phyloP scores from a whole-genome alignment of 2,113 vertebrate genomes.

The Pandion haliaetus region DNA sequence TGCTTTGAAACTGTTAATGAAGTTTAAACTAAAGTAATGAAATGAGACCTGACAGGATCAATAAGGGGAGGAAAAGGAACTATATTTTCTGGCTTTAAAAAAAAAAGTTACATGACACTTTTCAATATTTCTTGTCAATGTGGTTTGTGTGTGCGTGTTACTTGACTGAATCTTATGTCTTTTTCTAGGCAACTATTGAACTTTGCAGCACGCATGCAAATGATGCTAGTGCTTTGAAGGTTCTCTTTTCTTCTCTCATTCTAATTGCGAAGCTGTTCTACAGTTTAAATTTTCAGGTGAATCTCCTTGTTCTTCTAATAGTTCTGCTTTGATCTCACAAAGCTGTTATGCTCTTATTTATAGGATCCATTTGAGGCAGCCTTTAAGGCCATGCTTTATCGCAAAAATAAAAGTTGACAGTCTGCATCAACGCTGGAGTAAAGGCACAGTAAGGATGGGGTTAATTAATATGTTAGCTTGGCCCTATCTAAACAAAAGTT shows the following conservation, averaged over 20 bases:
- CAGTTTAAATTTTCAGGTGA: constrained; percentile 98
- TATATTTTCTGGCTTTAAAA: not conserved
- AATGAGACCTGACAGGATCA: not conserved
- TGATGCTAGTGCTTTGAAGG: constrained; percentile 90
- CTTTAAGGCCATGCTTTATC: not conserved
- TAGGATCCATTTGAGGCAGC: not conserved
- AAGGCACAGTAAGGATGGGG: not conserved
- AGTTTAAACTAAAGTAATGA: not conserved
- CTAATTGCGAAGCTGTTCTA: constrained; percentile 97
- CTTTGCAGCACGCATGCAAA: constrained; percentile 94
- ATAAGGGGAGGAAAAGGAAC: not conserved
- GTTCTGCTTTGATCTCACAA: not conserved
- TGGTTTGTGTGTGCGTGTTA: not conserved
- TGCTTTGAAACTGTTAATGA: not conserved
- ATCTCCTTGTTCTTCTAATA: not conserved
- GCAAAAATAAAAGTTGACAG: not conserved
- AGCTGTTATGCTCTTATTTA: not conserved
- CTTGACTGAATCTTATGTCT: not conserved
- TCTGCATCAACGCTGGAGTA: not conserved
- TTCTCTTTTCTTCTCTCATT: constrained; percentile 96
- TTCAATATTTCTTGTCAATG: not conserved
- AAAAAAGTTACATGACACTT: not conserved
- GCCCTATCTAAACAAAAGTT: not conserved
- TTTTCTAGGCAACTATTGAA: constrained; percentile 91
- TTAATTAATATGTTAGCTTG: not conserved